Evolutionary conservation across 2,113 vertebrate species (phyloP), one percentile per base, ranked within the genome.

Genomic region (Callorhinus ursinus): DNA sequence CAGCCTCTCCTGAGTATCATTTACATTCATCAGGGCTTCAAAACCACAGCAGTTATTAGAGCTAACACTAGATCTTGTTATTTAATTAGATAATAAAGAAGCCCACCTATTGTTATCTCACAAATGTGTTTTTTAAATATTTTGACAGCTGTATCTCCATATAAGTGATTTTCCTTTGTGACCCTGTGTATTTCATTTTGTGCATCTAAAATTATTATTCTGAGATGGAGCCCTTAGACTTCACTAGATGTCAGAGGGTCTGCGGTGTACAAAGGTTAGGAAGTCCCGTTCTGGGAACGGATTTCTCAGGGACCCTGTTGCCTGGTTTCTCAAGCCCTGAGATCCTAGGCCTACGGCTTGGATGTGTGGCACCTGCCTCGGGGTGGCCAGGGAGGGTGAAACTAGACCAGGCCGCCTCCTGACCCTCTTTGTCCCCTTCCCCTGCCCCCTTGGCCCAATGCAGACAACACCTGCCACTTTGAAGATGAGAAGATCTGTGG

Each of bases 401-500:
- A 24, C 18, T 39, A 91, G 42, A 1, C 19, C 2, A 15, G 46
- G 24, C 14, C 31, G 42, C 4, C 49, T 2, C 31, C 72, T 26
- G 67, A 77, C 53, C 39, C 42, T 90, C 49, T 65, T 51, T 39
- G 9, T 72, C 87, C 83, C 22, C 4, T 24, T 39, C 39, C 9
- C 14, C 24, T 22, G 11, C 3, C 26, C 49, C 26, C 55, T 18
- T 2, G 49, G 67, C 79, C 53, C 61, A 33, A 77, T 49, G 71
- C 93, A 63, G 99, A 99, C 90, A 99, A 99, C 42, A 99, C 99
- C 74, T 99, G 99, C 83, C 99, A 99, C 72, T 99, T 99, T 61
- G 99, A 99, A 97, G 99, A 99, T 0, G 99, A 99, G 87, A 99
- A 99, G 91, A 99, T 99, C 92, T 99, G 99, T 0, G 99, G 99